These are phyloP conservation scores for Lycophotia porphyrea DNA, from an alignment of 2,888 invertebrate species.

Conservation along the genomic window DNA sequence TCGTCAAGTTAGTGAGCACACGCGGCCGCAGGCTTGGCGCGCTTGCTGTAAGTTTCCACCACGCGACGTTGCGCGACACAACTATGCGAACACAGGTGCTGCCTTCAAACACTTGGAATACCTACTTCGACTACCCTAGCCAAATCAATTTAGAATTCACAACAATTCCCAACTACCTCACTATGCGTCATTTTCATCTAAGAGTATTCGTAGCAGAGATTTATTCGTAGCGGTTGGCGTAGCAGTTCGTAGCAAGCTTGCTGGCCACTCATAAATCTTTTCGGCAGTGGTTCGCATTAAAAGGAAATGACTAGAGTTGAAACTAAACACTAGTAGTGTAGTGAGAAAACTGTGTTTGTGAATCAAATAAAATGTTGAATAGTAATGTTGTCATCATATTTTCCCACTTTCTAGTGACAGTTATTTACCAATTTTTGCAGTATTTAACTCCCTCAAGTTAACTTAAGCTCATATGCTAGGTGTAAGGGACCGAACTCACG, in stretches of 20 bases:
- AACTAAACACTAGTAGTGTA: constrained; percentile 50
- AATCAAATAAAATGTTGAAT: constrained; percentile 19
- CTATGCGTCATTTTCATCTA: constrained; percentile 47
- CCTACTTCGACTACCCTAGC: constrained; percentile 60
- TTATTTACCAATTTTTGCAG: not conserved
- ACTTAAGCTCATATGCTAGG: not conserved
- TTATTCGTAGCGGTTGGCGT: constrained; percentile 65
- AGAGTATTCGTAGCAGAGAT: constrained; percentile 48
- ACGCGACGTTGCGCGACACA: constrained; percentile 49
- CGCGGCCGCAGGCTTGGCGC: constrained; percentile 48
- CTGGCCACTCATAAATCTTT: constrained; percentile 62
- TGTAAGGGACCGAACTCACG: not conserved
- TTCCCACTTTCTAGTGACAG: constrained; percentile 2
- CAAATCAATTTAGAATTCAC: constrained; percentile 60
- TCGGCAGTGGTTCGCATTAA: constrained; percentile 53
- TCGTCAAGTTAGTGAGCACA: constrained; percentile 56
- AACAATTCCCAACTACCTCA: constrained; percentile 65
- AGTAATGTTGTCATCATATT: constrained; percentile 15
- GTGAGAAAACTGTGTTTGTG: constrained; percentile 30
- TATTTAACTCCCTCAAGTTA: not conserved
- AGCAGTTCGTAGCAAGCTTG: constrained; percentile 65
- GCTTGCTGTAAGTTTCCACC: constrained; percentile 63
- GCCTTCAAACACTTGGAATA: constrained; percentile 67
- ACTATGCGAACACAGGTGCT: constrained; percentile 65
- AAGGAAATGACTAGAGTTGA: constrained; percentile 57